Evolutionary conservation across 2,888 invertebrate genomes (phyloP).

Genomic region (Xylophagus ater): DNA sequence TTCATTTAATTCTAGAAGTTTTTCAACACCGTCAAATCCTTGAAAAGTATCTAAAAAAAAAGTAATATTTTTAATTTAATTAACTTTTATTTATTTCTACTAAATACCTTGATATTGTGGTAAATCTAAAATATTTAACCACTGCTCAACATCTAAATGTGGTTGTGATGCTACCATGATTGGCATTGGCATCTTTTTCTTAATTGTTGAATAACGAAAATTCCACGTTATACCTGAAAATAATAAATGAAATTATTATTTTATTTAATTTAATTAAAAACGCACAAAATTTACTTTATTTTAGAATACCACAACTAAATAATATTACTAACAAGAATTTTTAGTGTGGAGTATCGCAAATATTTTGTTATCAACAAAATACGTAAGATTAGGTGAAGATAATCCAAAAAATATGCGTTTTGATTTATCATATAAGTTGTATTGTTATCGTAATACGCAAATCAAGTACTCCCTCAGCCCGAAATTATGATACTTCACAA

Average conservation of each 20-base stretch:
- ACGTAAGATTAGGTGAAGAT: no score
- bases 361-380: no score
- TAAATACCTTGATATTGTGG: slow-evolving; percentile 42
- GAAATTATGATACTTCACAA: no score
- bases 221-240: slow-evolving; percentile 40
- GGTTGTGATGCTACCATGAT: slow-evolving; percentile 27
- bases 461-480: no score
- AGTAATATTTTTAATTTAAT: slow-evolving; percentile 9
- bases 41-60: slow-evolving; percentile 33
- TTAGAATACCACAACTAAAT: no score
- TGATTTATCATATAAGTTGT: no score
- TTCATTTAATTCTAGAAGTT: slow-evolving; percentile 46
- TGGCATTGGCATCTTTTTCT: slow-evolving; percentile 27
- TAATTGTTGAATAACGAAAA: slow-evolving; percentile 37
- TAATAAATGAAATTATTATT: slow-evolving; percentile 1
- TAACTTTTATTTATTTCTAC: slow-evolving; percentile 24
- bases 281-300: no score
- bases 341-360: no score
- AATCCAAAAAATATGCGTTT: no score
- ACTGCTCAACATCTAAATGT: slow-evolving; percentile 45
- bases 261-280: no score
- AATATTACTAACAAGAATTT: no score
- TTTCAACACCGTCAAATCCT: slow-evolving; percentile 46
- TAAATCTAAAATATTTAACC: slow-evolving; percentile 50
- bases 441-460: no score